Evolutionary conservation across 2,797 vertebrate species (phyloP), one percentile per base, ranked within the genome.

Genomic region (Petrocephalus schoutedeni): DNA sequence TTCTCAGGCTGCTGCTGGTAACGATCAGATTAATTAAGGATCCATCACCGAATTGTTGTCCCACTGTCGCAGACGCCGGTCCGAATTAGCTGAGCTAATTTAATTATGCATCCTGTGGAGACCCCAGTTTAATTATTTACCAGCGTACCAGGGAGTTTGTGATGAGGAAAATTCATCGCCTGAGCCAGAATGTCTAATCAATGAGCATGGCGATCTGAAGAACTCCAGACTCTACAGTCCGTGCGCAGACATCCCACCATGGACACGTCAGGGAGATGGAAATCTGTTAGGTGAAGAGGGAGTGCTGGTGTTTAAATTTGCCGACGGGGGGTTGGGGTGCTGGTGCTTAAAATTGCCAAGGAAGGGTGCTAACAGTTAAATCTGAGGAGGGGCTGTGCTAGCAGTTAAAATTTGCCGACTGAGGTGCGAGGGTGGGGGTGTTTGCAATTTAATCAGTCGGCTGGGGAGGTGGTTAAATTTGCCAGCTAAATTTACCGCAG

Each of bases 121-220:
- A 89, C 89, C 91, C 91, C 89, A 88, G 92, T 94, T 95, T 93
- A 95, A 95, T 96, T 94, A 95, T 93, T 95, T 89, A 91, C 86
- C 83, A 87, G 88, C 49, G 61, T 87, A 28, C 71, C 49, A 14
- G 21, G 74, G 23, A 36, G 45, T 36, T 41, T 9, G 67, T 19
- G 53, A 10, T 0, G 16, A 87, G n/a, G 21, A 67, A 64, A 57
- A n/a, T 87, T 21, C 32, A 49, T 41, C 21, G 58, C 57, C 16
- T 36, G 54, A 53, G 36, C 58, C n/a, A 67, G 23, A 59, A 59
- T 49, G 21, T 21, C 28, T 71, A 58, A 36, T 67, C 58, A 71
- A 53, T 67, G 56, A 88, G 49, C 87, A 67, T 4, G 2, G 12
- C 32, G 41, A 53, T 84, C n/a, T n/a, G 3, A 45, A 28, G 23